A percentile compares a stretch with the other conserved stretches of the same genome.
These are phyloP conservation scores for Poecile montanus DNA, from an alignment of 2,797 vertebrate genomes.

Conservation along the genomic window DNA sequence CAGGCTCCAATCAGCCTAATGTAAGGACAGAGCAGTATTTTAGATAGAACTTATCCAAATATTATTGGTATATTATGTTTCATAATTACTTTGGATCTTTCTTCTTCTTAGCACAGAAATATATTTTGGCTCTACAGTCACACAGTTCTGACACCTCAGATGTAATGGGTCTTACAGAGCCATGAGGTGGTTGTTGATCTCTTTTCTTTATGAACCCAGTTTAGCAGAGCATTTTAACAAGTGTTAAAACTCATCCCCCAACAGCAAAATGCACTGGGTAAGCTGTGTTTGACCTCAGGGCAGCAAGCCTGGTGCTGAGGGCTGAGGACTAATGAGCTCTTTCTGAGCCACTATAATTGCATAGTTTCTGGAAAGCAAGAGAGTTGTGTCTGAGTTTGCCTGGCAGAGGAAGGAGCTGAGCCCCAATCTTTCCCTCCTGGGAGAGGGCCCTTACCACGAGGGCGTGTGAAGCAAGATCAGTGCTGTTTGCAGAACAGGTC, in stretches of 20 bases:
- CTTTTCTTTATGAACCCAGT: background rate
- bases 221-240: background rate
- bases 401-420: background rate
- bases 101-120: slow-evolving; percentile 17
- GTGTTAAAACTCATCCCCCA: background rate
- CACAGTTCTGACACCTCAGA: background rate
- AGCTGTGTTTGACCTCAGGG: background rate
- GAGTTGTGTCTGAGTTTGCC: background rate
- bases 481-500: background rate
- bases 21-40: background rate
- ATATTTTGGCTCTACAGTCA: background rate
- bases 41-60: slow-evolving; percentile 32
- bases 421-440: background rate
- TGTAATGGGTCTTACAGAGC: background rate
- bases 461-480: background rate
- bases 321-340: background rate
- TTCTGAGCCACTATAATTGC: background rate
- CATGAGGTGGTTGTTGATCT: background rate
- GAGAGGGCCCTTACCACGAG: background rate
- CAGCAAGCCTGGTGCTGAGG: background rate
- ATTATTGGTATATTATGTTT: slow-evolving; percentile 53
- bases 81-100: slow-evolving; percentile 52
- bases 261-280: background rate
- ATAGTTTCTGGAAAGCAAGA: background rate
- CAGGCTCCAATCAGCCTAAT: background rate